phyloP scores from a whole-genome alignment of 2,888 invertebrate species.

The Protonemura montana region DNA sequence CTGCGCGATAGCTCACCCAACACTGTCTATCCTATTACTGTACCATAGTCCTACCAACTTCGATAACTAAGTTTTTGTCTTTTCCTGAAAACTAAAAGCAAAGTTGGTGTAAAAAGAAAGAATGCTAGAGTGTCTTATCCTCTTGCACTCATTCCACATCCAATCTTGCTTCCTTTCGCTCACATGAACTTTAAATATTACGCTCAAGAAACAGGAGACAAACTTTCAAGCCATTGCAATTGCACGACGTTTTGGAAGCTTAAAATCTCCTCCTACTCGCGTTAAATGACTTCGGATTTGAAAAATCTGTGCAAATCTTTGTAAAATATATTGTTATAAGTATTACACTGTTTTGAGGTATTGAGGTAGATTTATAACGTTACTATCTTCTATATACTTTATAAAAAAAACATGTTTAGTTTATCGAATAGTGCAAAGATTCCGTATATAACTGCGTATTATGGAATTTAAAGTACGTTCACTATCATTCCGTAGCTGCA shows the following conservation, averaged over 20 bases:
- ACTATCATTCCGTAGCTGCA: no score
- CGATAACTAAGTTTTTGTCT: conserved; percentile 36
- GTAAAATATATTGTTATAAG: no score
- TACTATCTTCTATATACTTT: no score
- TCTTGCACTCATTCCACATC: conserved; percentile 26
- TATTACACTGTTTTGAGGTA: no score
- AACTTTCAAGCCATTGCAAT: not conserved
- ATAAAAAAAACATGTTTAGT: no score
- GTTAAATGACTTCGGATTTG: no score
- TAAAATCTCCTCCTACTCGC: no score
- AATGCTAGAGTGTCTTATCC: conserved; percentile 25
- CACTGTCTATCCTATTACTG: not conserved
- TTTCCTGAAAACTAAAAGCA: conserved; percentile 25
- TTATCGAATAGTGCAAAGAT: no score
- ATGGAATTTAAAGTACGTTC: no score
- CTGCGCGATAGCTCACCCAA: not conserved
- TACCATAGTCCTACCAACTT: conserved; percentile 18
- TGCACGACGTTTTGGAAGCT: not conserved
- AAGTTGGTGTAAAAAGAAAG: conserved; percentile 38
- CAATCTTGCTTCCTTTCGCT: conserved; percentile 14
- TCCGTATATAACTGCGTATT: no score
- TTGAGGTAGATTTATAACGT: no score
- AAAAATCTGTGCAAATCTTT: no score
- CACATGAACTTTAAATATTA: conserved; percentile 24
- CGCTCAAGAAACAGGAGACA: not conserved